Evolutionary conservation across 2,797 vertebrate species (phyloP).

Genomic region (Rhynchonycteris naso): DNA sequence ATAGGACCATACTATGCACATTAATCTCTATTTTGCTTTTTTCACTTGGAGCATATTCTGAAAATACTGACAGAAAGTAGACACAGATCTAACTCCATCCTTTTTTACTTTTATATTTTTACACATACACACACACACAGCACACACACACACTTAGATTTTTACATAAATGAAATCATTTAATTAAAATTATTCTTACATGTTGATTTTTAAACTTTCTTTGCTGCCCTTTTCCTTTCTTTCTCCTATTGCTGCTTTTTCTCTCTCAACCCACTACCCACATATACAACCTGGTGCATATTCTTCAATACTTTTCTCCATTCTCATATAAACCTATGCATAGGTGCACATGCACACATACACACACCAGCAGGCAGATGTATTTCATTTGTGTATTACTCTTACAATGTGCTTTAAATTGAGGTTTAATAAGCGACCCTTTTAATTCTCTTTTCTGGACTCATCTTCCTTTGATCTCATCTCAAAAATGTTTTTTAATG

Average conservation of each 20-base stretch:
- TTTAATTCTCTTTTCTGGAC: background rate
- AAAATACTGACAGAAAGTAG: background rate
- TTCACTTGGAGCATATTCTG: constrained; percentile 11
- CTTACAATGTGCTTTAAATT: background rate
- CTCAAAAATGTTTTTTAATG: background rate
- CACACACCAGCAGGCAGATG: too few relatives aligned
- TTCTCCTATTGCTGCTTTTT: background rate
- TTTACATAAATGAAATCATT: background rate
- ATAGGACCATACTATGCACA: background rate
- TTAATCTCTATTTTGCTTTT: constrained; percentile 40
- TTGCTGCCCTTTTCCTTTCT: background rate
- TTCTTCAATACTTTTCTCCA: background rate
- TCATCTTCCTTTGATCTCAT: background rate
- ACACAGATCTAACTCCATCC: background rate
- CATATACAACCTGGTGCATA: background rate
- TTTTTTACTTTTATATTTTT: background rate
- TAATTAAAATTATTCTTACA: background rate
- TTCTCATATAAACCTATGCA: background rate
- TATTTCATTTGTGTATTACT: background rate
- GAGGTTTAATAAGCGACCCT: background rate
- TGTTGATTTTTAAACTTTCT: background rate
- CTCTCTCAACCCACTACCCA: background rate
- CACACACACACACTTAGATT: background rate
- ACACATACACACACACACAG: background rate
- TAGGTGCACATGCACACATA: background rate